Percentiles rank a stretch among this genome's conserved stretches.
These are phyloP conservation scores for Aleiodes leptofemur DNA, from an alignment of 2,888 invertebrate species.

Conservation along the genomic window DNA sequence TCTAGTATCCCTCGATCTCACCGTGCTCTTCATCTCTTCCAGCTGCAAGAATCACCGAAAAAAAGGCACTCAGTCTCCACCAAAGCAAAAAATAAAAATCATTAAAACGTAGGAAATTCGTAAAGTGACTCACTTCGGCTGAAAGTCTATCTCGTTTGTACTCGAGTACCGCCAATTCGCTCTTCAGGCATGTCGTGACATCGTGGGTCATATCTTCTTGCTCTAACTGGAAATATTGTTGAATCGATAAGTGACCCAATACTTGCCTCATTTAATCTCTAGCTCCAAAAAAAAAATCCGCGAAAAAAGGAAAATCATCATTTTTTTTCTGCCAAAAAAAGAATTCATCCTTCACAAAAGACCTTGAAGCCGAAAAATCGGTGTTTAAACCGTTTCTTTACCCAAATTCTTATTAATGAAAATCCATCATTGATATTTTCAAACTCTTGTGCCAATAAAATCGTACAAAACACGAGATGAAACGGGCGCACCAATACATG, in stretches of 20 bases:
- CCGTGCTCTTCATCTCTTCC: slow-evolving; percentile 83
- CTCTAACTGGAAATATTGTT: slow-evolving; percentile 66
- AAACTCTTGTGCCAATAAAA: neutral
- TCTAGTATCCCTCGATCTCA: slow-evolving; percentile 84
- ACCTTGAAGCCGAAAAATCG: too few relatives aligned
- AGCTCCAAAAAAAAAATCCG: neutral
- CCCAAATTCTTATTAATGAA: too few relatives aligned
- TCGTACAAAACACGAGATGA: neutral
- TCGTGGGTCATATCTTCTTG: slow-evolving; percentile 77
- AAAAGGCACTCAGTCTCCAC: too few relatives aligned
- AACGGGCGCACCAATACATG: slow-evolving; percentile 19
- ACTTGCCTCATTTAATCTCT: slow-evolving; percentile 14
- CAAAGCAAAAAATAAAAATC: neutral
- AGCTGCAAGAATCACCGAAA: slow-evolving; percentile 76
- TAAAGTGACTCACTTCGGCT: slow-evolving; percentile 80
- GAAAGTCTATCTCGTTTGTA: slow-evolving; percentile 89
- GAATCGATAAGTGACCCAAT: slow-evolving; percentile 25
- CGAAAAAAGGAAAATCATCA: too few relatives aligned
- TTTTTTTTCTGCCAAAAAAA: too few relatives aligned
- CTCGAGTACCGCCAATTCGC: slow-evolving; percentile 89
- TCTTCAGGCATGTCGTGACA: slow-evolving; percentile 85
- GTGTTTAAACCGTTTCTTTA: too few relatives aligned
- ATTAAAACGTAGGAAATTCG: slow-evolving; percentile 5
- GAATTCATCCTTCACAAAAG: too few relatives aligned
- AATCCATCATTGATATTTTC: too few relatives aligned